These are phyloP conservation scores for Antitype chi DNA, from an alignment of 2,888 invertebrate species.

Conservation along the genomic window DNA sequence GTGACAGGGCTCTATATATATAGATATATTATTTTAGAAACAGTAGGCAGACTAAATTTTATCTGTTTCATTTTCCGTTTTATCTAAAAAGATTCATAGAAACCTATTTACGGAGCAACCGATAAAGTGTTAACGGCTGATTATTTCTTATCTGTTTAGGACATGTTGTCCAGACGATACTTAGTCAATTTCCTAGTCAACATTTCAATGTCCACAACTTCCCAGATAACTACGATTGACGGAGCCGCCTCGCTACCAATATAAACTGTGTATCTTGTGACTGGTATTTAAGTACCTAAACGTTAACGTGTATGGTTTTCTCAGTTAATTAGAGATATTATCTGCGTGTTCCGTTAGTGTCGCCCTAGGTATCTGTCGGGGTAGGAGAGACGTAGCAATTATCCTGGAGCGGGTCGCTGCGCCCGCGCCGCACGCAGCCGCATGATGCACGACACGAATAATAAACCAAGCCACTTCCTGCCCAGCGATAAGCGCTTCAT, in stretches of 20 bases:
- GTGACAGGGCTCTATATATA: neutral
- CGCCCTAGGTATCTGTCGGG: slow-evolving; percentile 72
- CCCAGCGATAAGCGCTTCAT: slow-evolving; percentile 86
- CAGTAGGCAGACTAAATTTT: neutral
- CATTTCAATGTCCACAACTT: slow-evolving; percentile 69
- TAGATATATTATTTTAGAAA: neutral
- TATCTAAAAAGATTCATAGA: slow-evolving; percentile 53
- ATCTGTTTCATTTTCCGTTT: slow-evolving; percentile 45
- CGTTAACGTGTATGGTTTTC: slow-evolving; percentile 77
- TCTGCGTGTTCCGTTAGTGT: slow-evolving; percentile 83
- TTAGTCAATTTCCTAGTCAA: slow-evolving; percentile 70
- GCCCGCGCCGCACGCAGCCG: slow-evolving; percentile 80
- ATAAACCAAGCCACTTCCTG: slow-evolving; percentile 90
- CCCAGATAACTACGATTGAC: slow-evolving; percentile 70
- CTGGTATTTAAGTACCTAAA: slow-evolving; percentile 42
- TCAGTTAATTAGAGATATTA: slow-evolving; percentile 83
- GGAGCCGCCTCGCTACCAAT: slow-evolving; percentile 70
- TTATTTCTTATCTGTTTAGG: slow-evolving; percentile 70
- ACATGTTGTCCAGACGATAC: slow-evolving; percentile 68
- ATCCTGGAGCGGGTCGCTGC: slow-evolving; percentile 79
- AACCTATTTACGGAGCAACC: slow-evolving; percentile 53
- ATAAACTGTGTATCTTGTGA: slow-evolving; percentile 60
- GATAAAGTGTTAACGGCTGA: slow-evolving; percentile 66
- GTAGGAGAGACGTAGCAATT: slow-evolving; percentile 77
- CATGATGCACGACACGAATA: slow-evolving; percentile 89